phyloP scores from a whole-genome alignment of 1,140 invertebrate species.

The Drosophila truncata region DNA sequence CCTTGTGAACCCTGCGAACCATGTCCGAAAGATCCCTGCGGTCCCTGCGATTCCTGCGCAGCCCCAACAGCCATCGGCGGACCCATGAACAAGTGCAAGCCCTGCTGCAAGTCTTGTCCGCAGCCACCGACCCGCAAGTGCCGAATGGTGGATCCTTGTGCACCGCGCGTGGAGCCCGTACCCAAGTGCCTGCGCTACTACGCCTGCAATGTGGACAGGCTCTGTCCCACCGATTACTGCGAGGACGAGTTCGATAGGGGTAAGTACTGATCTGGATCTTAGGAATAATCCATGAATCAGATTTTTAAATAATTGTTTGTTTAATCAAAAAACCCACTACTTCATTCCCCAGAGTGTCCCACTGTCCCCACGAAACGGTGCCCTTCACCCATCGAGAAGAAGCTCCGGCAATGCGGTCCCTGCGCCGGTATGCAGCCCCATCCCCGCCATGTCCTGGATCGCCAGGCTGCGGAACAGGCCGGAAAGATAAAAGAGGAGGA shows the following conservation, averaged over 20 bases:
- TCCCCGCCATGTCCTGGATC: conserved; percentile 32
- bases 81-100: conserved; percentile 38
- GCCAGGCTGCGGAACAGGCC: neutral
- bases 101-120: conserved; percentile 26
- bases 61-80: conserved; percentile 33
- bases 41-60: conserved; percentile 4
- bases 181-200: conserved; percentile 65
- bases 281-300: too few relatives aligned
- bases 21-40: conserved; percentile 34
- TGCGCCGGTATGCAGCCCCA: conserved; percentile 48
- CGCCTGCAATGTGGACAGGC: conserved; percentile 73
- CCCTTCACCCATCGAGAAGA: conserved; percentile 49
- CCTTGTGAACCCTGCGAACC: conserved; percentile 9
- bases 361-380: conserved; percentile 54
- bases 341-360: conserved; percentile 51
- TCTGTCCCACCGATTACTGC: conserved; percentile 73
- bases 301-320: neutral
- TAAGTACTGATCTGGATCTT: conserved; percentile 14
- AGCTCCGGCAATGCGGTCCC: conserved; percentile 60
- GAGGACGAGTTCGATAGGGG: conserved; percentile 77
- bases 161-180: neutral
- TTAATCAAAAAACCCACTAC: neutral
- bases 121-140: conserved; percentile 7
- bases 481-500: conserved; percentile 20
- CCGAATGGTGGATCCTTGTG: conserved; percentile 51